These are phyloP conservation scores for Acanthopleura granulata DNA, from an alignment of 2,888 invertebrate species.

Conservation along the genomic window DNA sequence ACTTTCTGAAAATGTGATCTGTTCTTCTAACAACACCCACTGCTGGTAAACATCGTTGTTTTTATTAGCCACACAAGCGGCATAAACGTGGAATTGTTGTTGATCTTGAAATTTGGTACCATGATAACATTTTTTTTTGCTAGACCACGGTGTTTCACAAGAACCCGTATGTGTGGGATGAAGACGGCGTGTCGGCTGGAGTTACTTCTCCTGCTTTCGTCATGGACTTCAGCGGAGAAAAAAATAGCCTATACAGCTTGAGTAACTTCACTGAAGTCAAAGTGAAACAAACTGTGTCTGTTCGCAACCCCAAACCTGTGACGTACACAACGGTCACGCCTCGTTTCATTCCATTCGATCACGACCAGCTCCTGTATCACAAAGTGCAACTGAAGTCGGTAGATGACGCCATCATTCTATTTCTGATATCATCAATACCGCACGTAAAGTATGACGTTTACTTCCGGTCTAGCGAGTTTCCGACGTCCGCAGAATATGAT, in stretches of 20 bases:
- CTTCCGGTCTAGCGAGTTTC: slow-evolving; percentile 1
- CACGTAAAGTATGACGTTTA: slow-evolving; percentile 8
- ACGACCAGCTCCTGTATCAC: neutral
- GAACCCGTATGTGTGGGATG: neutral
- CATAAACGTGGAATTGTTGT: no score
- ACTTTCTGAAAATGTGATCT: no score
- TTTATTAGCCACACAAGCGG: no score
- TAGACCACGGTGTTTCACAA: neutral
- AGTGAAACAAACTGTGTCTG: neutral
- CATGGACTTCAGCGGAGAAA: neutral
- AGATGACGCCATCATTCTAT: neutral
- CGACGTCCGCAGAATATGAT: slow-evolving; percentile 7
- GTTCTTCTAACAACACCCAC: no score
- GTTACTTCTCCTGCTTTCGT: neutral
- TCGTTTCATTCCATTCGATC: neutral
- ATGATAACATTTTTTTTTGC: neutral
- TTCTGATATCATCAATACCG: neutral
- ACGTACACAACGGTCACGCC: neutral
- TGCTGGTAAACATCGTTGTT: no score
- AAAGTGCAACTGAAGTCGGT: neutral
- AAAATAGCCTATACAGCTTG: neutral
- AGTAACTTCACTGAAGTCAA: neutral
- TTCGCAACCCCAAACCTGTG: neutral
- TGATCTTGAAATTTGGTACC: no score
- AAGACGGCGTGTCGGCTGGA: neutral